Conservation (phyloP, 2,888 invertebrate genomes). For the Hanleya hanleyi region DNA sequence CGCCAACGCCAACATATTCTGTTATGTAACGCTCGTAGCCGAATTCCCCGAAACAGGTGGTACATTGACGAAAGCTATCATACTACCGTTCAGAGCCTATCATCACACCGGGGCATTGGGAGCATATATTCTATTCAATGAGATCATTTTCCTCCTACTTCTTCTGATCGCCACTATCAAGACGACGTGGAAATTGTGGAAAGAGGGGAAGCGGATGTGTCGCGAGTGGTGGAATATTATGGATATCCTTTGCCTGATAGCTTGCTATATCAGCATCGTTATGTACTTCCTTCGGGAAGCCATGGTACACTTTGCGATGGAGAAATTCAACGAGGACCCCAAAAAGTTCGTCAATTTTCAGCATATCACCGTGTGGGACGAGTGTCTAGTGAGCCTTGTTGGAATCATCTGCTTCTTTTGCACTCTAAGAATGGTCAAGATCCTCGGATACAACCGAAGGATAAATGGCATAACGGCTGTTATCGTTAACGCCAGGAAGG, state of each 20-base stretch:
- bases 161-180: slow-evolving; percentile 46
- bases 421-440: slow-evolving; percentile 51
- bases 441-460: slow-evolving; percentile 75
- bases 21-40: slow-evolving; percentile 33
- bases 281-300: slow-evolving; percentile 56
- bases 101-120: slow-evolving; percentile 54
- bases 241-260: slow-evolving; percentile 45
- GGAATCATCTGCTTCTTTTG: slow-evolving; percentile 48
- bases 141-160: slow-evolving; percentile 42
- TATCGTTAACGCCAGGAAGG: slow-evolving; percentile 66
- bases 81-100: slow-evolving; percentile 51
- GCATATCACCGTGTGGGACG: slow-evolving; percentile 72
- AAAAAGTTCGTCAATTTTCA: slow-evolving; percentile 67
- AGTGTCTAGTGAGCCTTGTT: slow-evolving; percentile 52
- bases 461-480: slow-evolving; percentile 74
- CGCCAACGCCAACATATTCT: slow-evolving; percentile 56
- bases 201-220: slow-evolving; percentile 41
- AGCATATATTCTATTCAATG: slow-evolving; percentile 45
- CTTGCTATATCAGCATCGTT: slow-evolving; percentile 43
- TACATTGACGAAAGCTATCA: slow-evolving; percentile 34
- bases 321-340: slow-evolving; percentile 41
- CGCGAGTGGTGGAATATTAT: slow-evolving; percentile 53
- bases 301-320: slow-evolving; percentile 45
- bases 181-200: slow-evolving; percentile 41
- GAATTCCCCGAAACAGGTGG: slow-evolving; percentile 48